These are phyloP conservation scores for Oppia nitens DNA, from an alignment of 1,140 invertebrate species.

Conservation along the genomic window DNA sequence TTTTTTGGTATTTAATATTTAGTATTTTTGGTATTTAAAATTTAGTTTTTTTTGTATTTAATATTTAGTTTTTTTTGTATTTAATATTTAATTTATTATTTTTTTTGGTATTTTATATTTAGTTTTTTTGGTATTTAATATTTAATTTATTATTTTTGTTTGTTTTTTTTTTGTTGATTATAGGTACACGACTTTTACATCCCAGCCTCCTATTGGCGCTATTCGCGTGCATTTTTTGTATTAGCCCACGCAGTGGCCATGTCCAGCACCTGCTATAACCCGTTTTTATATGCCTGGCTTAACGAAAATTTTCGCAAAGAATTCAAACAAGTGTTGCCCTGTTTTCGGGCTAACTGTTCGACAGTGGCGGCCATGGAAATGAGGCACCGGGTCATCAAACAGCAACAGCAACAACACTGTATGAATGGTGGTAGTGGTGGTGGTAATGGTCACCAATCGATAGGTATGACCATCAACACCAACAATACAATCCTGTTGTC, in stretches of 20 bases:
- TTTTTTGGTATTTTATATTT: neutral
- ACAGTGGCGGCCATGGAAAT: neutral
- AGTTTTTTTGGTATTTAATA: neutral
- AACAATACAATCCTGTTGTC: no score
- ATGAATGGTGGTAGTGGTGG: no score
- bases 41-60: neutral
- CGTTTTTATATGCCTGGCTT: slow-evolving; percentile 40
- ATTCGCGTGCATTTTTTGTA: slow-evolving; percentile 1
- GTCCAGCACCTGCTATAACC: slow-evolving; percentile 37
- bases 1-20: no score
- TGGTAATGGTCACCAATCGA: no score
- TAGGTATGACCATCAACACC: no score
- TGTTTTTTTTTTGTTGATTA: neutral
- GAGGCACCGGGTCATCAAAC: neutral
- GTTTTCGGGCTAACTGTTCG: slow-evolving; percentile 11
- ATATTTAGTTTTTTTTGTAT: neutral
- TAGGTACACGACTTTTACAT: slow-evolving; percentile 50
- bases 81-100: no score
- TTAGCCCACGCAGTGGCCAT: slow-evolving; percentile 47
- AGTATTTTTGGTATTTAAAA: neutral
- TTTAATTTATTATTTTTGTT: neutral
- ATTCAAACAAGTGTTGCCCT: slow-evolving; percentile 32
- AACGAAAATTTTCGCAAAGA: slow-evolving; percentile 45
- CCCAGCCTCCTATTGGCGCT: slow-evolving; percentile 29
- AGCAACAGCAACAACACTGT: no score